Conservation (phyloP, 2,888 invertebrate species). For the Morpho achilles region DNA sequence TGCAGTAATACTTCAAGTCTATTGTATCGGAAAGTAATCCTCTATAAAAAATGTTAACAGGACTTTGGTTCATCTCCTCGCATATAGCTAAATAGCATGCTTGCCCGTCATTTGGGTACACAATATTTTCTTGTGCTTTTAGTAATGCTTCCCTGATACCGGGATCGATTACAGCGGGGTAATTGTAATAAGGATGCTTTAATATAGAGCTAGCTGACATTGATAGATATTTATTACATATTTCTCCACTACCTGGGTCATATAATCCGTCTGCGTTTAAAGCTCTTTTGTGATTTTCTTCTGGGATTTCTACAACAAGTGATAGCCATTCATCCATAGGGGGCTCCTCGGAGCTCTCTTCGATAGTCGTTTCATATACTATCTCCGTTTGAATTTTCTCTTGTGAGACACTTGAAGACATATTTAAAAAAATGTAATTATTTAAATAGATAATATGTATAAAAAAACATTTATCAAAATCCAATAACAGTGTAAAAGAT, state of each 20-base stretch:
- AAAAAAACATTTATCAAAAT: background rate
- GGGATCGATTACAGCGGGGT: slow-evolving; percentile 57
- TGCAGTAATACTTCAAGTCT: slow-evolving; percentile 55
- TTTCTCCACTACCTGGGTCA: slow-evolving; percentile 49
- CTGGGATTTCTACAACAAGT: slow-evolving; percentile 33
- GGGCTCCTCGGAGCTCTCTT: slow-evolving; percentile 48
- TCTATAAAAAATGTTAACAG: slow-evolving; percentile 44
- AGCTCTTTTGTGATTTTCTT: slow-evolving; percentile 40
- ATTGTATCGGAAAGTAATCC: slow-evolving; percentile 43
- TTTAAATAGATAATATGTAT: background rate
- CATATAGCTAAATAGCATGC: slow-evolving; percentile 52
- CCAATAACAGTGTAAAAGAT: no score
- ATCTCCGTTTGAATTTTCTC: slow-evolving; percentile 25
- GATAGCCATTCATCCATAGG: slow-evolving; percentile 62
- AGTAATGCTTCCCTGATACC: slow-evolving; percentile 51
- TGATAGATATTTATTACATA: slow-evolving; percentile 50
- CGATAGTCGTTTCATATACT: slow-evolving; percentile 29
- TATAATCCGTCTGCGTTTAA: slow-evolving; percentile 42
- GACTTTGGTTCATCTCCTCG: slow-evolving; percentile 48
- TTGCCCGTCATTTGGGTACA: slow-evolving; percentile 56
- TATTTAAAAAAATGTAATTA: slow-evolving; percentile 15
- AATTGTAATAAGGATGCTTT: slow-evolving; percentile 53
- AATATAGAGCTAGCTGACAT: slow-evolving; percentile 52
- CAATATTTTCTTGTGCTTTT: slow-evolving; percentile 33
- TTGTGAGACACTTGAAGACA: slow-evolving; percentile 29